These are phyloP conservation scores for Otus scops DNA, from an alignment of 2,797 vertebrate genomes.

Conservation along the genomic window DNA sequence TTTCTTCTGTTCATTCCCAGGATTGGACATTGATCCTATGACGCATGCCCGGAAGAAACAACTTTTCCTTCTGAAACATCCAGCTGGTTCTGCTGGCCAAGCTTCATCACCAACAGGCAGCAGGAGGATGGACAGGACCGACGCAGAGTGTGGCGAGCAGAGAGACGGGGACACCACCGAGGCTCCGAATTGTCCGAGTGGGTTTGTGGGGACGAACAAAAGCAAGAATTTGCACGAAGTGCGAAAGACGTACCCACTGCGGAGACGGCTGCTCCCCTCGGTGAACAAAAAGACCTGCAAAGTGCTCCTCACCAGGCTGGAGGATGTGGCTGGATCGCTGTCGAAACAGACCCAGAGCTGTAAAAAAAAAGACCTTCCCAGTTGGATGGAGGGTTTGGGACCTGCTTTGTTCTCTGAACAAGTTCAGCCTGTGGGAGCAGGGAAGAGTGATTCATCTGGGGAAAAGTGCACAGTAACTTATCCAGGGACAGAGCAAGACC, in stretches of 20 bases:
- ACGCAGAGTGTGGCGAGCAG: constrained; percentile 45
- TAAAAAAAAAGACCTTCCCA: constrained; percentile 59
- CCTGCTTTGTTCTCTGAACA: constrained; percentile 54
- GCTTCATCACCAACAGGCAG: constrained; percentile 61
- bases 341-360: constrained; percentile 64
- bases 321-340: constrained; percentile 79
- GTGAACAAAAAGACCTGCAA: constrained; percentile 88
- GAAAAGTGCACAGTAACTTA: constrained; percentile 62
- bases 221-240: constrained; percentile 55
- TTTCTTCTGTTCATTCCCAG: constrained; percentile 60
- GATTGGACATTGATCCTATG: constrained; percentile 74
- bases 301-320: constrained; percentile 91
- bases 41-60: constrained; percentile 81
- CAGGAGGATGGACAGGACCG: constrained; percentile 72
- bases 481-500: neutral
- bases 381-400: constrained; percentile 65
- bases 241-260: constrained; percentile 87
- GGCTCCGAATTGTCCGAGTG: constrained; percentile 42
- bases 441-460: constrained; percentile 69
- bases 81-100: constrained; percentile 68
- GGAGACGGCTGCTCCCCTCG: constrained; percentile 75
- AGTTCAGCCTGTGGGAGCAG: constrained; percentile 45
- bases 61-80: constrained; percentile 73
- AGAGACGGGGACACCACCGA: constrained; percentile 32
- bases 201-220: constrained; percentile 29